phyloP scores from a whole-genome alignment of 2,113 vertebrate genomes.

The Paratilapia polleni region DNA sequence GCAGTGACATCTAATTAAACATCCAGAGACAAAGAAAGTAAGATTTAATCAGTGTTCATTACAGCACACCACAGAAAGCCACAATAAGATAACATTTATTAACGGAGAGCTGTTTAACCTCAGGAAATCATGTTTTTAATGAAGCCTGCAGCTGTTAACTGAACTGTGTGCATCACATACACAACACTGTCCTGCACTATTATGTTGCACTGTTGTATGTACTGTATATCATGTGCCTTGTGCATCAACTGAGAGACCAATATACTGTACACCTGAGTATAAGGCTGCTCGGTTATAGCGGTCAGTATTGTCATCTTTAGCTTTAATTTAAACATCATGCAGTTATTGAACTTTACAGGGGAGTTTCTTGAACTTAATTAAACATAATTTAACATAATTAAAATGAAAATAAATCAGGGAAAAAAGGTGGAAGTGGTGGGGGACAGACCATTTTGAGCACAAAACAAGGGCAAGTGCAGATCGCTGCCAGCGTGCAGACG shows the following conservation, averaged over 20 bases:
- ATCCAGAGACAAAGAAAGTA: neutral
- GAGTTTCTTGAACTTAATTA: neutral
- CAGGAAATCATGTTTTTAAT: neutral
- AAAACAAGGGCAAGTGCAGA: neutral
- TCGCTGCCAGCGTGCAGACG: too few species aligned
- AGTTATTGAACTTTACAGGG: neutral
- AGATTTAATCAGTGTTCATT: neutral
- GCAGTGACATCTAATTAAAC: neutral
- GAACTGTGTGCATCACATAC: neutral
- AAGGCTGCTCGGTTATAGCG: too few species aligned
- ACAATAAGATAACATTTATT: too few species aligned
- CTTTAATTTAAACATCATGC: neutral
- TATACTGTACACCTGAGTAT: too few species aligned
- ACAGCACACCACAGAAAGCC: neutral
- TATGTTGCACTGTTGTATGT: too few species aligned
- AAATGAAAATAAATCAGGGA: neutral
- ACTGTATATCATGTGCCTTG: too few species aligned
- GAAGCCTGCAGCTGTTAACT: neutral
- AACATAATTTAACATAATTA: neutral
- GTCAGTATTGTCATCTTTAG: too few species aligned
- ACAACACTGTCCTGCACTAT: neutral
- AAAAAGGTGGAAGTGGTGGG: too few species aligned
- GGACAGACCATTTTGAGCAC: too few species aligned
- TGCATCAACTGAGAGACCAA: too few species aligned
- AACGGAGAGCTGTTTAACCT: fast-evolving